Percentiles rank a stretch among this genome's conserved stretches.
Conservation (phyloP, 2,797 vertebrate genomes). For the Salmo trutta region DNA sequence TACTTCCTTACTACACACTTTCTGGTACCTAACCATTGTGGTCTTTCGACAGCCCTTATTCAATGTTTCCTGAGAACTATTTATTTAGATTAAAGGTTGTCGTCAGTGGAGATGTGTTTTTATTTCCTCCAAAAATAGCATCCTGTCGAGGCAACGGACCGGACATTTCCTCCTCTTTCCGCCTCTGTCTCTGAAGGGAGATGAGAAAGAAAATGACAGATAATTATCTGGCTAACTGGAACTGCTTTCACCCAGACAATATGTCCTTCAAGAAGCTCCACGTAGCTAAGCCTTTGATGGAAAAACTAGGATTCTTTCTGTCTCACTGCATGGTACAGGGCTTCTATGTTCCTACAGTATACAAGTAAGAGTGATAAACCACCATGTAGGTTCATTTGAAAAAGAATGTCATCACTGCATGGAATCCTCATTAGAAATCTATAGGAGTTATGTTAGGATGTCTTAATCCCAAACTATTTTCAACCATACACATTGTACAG, state of each 20-base stretch:
- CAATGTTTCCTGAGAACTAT: neutral
- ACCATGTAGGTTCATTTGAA: neutral
- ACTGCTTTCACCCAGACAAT: constrained; percentile 25
- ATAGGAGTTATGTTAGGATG: neutral
- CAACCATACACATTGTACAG: no score
- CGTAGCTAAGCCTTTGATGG: constrained; percentile 18
- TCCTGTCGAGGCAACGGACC: constrained; percentile 19
- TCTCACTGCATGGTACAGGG: neutral
- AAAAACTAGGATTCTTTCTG: neutral
- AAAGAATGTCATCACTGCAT: neutral
- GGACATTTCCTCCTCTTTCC: neutral
- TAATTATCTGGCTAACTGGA: constrained; percentile 35
- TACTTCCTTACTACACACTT: neutral
- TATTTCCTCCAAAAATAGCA: constrained; percentile 46
- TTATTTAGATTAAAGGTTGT: constrained; percentile 3
- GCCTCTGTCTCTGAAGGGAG: constrained; percentile 14
- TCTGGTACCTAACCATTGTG: neutral
- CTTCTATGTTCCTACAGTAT: neutral
- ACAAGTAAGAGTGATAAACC: neutral
- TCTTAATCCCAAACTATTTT: neutral
- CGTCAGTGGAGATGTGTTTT: constrained; percentile 21
- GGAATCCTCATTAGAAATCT: neutral
- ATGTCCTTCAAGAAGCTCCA: neutral
- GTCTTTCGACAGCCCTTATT: neutral
- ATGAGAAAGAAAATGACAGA: constrained; percentile 1